These are phyloP conservation scores for Cremastinae sp. DNA, from an alignment of 2,888 invertebrate species.

Conservation along the genomic window DNA sequence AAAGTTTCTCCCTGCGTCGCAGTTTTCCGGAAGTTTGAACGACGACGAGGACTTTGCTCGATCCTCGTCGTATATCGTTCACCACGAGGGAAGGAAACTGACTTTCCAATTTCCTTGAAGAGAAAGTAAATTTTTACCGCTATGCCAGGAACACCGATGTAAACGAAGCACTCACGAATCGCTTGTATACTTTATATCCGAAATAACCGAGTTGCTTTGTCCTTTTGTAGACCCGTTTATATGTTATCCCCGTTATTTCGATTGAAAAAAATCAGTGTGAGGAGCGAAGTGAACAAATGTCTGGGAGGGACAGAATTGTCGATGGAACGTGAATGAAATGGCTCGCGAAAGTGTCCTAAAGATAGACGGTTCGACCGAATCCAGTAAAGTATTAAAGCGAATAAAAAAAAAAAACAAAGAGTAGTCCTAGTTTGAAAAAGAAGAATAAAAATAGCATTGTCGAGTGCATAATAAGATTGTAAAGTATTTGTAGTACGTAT, in stretches of 20 bases:
- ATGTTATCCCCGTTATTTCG: constrained; percentile 14
- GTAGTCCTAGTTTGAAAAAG: constrained; percentile 32
- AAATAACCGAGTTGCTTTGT: constrained; percentile 34
- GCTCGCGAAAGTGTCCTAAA: constrained; percentile 51
- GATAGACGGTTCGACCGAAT: constrained; percentile 32
- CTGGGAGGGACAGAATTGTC: background rate
- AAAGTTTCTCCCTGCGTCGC: background rate
- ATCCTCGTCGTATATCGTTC: constrained; percentile 27
- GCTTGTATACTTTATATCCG: constrained; percentile 53
- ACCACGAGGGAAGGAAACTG: constrained; percentile 13
- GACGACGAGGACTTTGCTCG: constrained; percentile 10
- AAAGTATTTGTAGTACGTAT: constrained; percentile 36
- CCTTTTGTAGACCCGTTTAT: constrained; percentile 22
- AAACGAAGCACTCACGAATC: constrained; percentile 44
- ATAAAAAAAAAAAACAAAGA: constrained; percentile 26
- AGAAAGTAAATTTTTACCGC: constrained; percentile 10
- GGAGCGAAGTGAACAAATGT: constrained; percentile 4
- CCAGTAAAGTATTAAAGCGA: constrained; percentile 55
- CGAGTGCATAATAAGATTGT: constrained; percentile 42
- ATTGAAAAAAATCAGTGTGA: background rate
- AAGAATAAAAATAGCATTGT: constrained; percentile 52
- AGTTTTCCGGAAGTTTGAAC: background rate
- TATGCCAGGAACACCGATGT: constrained; percentile 10
- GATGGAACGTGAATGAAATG: constrained; percentile 10
- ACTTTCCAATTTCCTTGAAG: constrained; percentile 38